Evolutionary conservation across 2,113 vertebrate genomes (phyloP), one percentile per base, ranked within the genome.

Genomic region (Tychaedon coryphoeus): DNA sequence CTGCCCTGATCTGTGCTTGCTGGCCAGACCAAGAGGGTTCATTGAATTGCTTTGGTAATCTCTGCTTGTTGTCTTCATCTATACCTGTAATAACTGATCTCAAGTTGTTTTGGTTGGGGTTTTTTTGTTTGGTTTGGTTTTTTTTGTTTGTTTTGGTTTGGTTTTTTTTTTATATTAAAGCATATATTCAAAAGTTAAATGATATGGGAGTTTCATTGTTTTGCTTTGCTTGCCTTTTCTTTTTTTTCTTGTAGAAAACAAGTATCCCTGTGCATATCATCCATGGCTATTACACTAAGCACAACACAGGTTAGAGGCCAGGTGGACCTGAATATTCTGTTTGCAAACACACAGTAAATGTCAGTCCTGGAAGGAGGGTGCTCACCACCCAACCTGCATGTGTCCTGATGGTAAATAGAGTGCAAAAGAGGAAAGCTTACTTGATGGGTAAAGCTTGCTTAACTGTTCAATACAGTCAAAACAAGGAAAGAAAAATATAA

Each of bases 191-290:
- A 54, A 8, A 58, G 29, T 31, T 16, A 67, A 14, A 13, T 60
- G 3, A 29, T 62, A 15, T 3, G 7, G 13, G 12, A 9, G 15
- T 24, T 61, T 19, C 0, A 0, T 77, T 61, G 28, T 28, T 86
- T 28, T n/a, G 18, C 3, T 15, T 76, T 64, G 23, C 56, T 48
- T 23, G 26, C 8, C 6, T 42, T 43, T 53, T 48, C n/a, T 64
- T 47, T 45, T 48, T 48, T 28, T 51, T 20, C 19, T 75, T 42
- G 3, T 56, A 48, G 28, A 24, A 71, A 56, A 47, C 12, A 40
- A 79, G 3, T 9, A 31, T 76, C 50, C 4, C 14, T n/a, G 3
- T 65, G 25, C 18, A 9, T 50, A 12, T 66, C 9, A 47, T 61
- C 22, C 8, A 25, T 38, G 3, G 4, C 56, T 76, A 2, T 79